Conservation (phyloP, 1,140 invertebrate species). For the Aplysia californica region DNA sequence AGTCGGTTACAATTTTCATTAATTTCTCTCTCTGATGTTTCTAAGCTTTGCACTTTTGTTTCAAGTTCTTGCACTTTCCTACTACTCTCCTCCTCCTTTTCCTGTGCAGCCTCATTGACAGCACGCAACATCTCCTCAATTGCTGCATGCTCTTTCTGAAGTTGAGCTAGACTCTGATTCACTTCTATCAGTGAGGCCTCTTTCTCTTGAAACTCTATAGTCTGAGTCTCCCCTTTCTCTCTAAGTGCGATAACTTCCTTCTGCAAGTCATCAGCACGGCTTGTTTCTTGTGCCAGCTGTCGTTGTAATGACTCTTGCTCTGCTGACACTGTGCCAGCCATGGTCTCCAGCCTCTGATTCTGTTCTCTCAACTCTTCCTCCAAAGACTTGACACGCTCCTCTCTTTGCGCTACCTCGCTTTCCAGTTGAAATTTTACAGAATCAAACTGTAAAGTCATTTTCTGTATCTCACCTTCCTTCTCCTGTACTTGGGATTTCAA, state of each 20-base stretch:
- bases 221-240: slow-evolving; percentile 41
- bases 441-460: background rate
- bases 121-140: slow-evolving; percentile 57
- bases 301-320: slow-evolving; percentile 29
- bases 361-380: slow-evolving; percentile 34
- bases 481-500: slow-evolving; percentile 2
- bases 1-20: background rate
- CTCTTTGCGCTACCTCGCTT: background rate
- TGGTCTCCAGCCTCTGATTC: slow-evolving; percentile 34
- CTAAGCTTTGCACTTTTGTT: slow-evolving; percentile 32
- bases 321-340: slow-evolving; percentile 23
- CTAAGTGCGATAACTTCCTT: slow-evolving; percentile 39
- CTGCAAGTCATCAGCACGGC: slow-evolving; percentile 25
- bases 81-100: slow-evolving; percentile 51
- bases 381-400: background rate
- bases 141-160: slow-evolving; percentile 46
- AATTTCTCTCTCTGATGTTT: background rate
- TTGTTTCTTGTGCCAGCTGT: slow-evolving; percentile 3
- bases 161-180: slow-evolving; percentile 30
- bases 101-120: slow-evolving; percentile 39
- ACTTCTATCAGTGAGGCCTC: slow-evolving; percentile 38
- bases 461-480: background rate
- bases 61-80: too few relatives aligned
- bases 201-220: slow-evolving; percentile 34
- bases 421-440: background rate